Percentiles rank a stretch among this genome's conserved stretches.
phyloP scores from a whole-genome alignment of 2,888 invertebrate genomes.

The Itoplectis maculator region DNA sequence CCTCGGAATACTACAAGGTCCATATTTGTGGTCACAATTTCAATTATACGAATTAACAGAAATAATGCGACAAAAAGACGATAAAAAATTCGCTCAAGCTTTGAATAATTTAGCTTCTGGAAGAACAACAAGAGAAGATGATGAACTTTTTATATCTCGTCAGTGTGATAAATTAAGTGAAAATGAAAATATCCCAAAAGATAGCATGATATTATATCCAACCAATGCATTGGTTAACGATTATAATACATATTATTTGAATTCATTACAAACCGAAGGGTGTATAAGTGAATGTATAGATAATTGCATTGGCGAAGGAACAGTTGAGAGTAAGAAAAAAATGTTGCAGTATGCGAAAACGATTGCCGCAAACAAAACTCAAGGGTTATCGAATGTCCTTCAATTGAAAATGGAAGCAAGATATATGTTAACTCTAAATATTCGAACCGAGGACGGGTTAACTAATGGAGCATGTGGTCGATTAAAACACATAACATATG shows the following conservation, averaged over 20 bases:
- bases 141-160: slow-evolving; percentile 40
- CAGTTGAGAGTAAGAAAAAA: slow-evolving; percentile 35
- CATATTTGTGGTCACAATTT: slow-evolving; percentile 28
- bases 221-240: slow-evolving; percentile 45
- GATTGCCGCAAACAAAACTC: slow-evolving; percentile 33
- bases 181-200: slow-evolving; percentile 25
- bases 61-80: slow-evolving; percentile 50
- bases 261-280: slow-evolving; percentile 35
- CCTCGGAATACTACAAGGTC: slow-evolving; percentile 43
- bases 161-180: slow-evolving; percentile 15
- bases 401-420: slow-evolving; percentile 46
- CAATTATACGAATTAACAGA: slow-evolving; percentile 28
- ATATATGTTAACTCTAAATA: slow-evolving; percentile 57
- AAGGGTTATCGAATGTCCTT: slow-evolving; percentile 31
- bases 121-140: slow-evolving; percentile 27
- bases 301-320: slow-evolving; percentile 42
- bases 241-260: slow-evolving; percentile 42
- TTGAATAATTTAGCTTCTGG: slow-evolving; percentile 49
- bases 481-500: slow-evolving; percentile 41
- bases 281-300: slow-evolving; percentile 17
- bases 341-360: slow-evolving; percentile 38
- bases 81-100: slow-evolving; percentile 33
- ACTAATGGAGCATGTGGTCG: slow-evolving; percentile 38
- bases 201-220: slow-evolving; percentile 47
- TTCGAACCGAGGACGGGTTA: slow-evolving; percentile 39